phyloP scores from a whole-genome alignment of 2,888 invertebrate genomes.

The Xanthia icteritia region DNA sequence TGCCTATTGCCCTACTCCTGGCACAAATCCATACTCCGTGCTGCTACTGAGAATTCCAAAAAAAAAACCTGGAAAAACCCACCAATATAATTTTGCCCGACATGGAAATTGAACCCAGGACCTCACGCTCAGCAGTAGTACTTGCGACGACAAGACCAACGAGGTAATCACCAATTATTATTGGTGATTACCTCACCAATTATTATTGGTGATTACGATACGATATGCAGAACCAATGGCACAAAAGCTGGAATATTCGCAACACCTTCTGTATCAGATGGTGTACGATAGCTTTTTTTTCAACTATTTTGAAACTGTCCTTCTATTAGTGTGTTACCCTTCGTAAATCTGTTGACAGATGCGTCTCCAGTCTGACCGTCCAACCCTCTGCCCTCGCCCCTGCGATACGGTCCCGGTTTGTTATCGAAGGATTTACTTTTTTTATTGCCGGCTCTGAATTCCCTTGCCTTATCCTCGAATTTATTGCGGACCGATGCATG shows the following conservation, averaged over 20 bases:
- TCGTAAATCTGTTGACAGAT: constrained; percentile 73
- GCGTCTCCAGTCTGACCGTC: constrained; percentile 71
- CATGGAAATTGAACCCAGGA: no score
- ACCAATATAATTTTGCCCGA: no score
- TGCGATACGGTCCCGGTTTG: constrained; percentile 58
- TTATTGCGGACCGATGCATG: constrained; percentile 56
- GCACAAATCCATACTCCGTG: no score
- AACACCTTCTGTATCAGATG: background rate
- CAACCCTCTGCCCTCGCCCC: constrained; percentile 63
- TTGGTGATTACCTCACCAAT: no score
- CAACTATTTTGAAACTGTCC: background rate
- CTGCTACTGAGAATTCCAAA: no score
- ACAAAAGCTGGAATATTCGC: background rate
- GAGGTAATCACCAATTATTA: no score
- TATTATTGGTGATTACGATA: no score
- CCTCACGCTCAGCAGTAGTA: no score
- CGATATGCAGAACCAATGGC: background rate
- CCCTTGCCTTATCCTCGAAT: constrained; percentile 61
- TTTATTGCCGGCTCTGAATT: constrained; percentile 62
- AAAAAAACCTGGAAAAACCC: no score
- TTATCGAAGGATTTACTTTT: constrained; percentile 70
- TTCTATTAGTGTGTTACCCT: constrained; percentile 59
- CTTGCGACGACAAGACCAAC: no score
- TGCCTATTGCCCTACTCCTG: no score
- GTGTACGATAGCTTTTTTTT: background rate